Evolutionary conservation across 2,113 vertebrate genomes (phyloP).

Genomic region (human): GRCh38 chr2:227528501-227529000

Average conservation of each 20-base stretch:
- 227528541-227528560: background rate
- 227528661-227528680: background rate
- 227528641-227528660: background rate
- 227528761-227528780: background rate
- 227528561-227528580: background rate
- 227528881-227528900: background rate
- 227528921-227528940: background rate
- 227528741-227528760: background rate
- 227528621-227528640: background rate
- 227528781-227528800: background rate
- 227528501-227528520: background rate
- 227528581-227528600: background rate
- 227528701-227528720: background rate
- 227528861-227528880: background rate
- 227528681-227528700: background rate
- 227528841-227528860: background rate
- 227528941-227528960: background rate
- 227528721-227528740: background rate
- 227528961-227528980: background rate
- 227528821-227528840: background rate
- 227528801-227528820: background rate
- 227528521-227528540: background rate
- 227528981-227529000: background rate
- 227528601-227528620: background rate
- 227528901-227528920: background rate